These are phyloP conservation scores for Hecatera dysodea DNA, from an alignment of 2,888 invertebrate species.

Conservation along the genomic window DNA sequence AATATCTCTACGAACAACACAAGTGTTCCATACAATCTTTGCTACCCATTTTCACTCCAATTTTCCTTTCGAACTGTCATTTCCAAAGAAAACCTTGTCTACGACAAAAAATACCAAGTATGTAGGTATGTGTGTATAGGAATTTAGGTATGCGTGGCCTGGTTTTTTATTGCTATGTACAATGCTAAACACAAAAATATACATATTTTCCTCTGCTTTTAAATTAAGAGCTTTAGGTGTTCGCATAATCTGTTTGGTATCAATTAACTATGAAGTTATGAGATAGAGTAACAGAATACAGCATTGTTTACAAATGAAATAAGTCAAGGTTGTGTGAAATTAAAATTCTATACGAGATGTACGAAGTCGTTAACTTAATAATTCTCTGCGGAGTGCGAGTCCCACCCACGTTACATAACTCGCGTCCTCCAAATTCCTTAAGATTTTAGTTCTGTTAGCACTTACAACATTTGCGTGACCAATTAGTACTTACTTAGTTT, in stretches of 20 bases:
- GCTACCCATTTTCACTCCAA: too few relatives aligned
- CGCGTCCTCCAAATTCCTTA: constrained; percentile 72
- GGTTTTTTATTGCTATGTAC: neutral
- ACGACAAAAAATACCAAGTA: too few relatives aligned
- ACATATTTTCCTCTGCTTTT: neutral
- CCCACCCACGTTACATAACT: constrained; percentile 67
- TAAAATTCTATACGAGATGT: constrained; percentile 34
- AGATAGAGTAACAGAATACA: constrained; percentile 29
- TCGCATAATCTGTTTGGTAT: constrained; percentile 2
- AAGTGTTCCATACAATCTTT: too few relatives aligned
- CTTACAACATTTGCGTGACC: constrained; percentile 67
- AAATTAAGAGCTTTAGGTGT: neutral
- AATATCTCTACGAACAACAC: neutral
- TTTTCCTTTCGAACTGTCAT: neutral
- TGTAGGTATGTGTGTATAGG: neutral
- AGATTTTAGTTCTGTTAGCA: constrained; percentile 66
- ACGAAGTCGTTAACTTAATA: constrained; percentile 40
- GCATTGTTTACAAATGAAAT: constrained; percentile 50
- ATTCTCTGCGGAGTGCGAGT: constrained; percentile 36
- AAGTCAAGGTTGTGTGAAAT: constrained; percentile 60
- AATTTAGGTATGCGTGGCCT: neutral
- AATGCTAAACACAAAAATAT: neutral
- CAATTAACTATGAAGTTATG: constrained; percentile 25
- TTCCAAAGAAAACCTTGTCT: neutral
- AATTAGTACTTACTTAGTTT: constrained; percentile 61